A percentile compares a stretch with the other conserved stretches of the same genome.
Conservation (phyloP, 2,797 vertebrate genomes). For the Parambassis ranga region DNA sequence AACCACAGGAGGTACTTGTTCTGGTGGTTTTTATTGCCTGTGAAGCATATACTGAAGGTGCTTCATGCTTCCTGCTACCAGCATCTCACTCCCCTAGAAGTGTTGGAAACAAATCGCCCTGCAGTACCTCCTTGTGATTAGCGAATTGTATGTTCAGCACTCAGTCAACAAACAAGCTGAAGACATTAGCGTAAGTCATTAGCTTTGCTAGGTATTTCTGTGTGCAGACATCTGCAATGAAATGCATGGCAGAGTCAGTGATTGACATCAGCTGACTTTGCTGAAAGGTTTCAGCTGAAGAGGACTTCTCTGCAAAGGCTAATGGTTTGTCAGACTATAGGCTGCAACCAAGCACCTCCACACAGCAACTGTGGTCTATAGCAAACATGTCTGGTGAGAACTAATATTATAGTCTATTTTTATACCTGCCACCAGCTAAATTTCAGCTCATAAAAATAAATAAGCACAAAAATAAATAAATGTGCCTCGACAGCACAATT, state of each 20-base stretch:
- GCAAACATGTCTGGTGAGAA: too few relatives aligned
- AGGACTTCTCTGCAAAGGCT: not conserved
- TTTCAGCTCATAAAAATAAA: too few relatives aligned
- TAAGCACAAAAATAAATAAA: too few relatives aligned
- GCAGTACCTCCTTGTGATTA: too few relatives aligned
- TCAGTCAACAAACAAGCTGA: slow-evolving; percentile 17
- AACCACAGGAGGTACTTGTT: too few relatives aligned
- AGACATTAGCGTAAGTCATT: slow-evolving; percentile 6
- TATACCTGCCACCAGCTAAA: too few relatives aligned
- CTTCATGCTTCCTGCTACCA: not conserved
- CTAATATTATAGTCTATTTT: too few relatives aligned
- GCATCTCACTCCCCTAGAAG: too few relatives aligned
- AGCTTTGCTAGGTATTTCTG: slow-evolving; percentile 5
- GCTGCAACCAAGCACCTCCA: not conserved
- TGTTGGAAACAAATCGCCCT: too few relatives aligned
- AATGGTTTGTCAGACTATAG: not conserved
- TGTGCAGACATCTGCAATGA: slow-evolving; percentile 29
- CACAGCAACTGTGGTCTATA: not conserved
- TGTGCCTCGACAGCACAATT: too few relatives aligned
- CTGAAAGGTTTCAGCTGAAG: not conserved
- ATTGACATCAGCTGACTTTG: slow-evolving; percentile 25
- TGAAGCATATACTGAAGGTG: not conserved
- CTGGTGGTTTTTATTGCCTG: not conserved
- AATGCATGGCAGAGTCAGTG: not conserved
- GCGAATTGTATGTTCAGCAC: not conserved